Base-by-base conservation (phyloP, 2,797 vertebrate genomes). In the Tinamus major region DNA sequence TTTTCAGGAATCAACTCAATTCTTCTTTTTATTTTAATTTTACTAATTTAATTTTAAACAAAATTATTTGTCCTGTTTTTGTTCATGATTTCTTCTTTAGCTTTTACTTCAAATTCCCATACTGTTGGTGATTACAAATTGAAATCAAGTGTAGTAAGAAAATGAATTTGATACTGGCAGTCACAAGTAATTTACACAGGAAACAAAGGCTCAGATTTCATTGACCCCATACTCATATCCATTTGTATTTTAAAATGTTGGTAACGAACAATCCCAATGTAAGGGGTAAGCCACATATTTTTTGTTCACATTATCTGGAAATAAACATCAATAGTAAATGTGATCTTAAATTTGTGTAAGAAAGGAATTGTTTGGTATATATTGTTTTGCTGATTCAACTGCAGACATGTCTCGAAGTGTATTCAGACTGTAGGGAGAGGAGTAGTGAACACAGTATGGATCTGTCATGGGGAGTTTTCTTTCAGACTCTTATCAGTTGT, bases 401-500 rank as follows among this genome's bases (percentile, higher is more conserved):
- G 51, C 64, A 75, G 81, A 49, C 10, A 2, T 0, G 0, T 82
- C 19, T 62, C 46, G 37, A 46, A 48, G 48, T 83, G 16, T 48
- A 76, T 44, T 68, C 63, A 77, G 61, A 63, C 51, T 78, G 65
- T 4, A 3, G 20, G 19, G 15, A 80, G 24, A 93, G 39, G 29
- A 79, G 41, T 39, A 76, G 21, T 69, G 92, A 91, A 87, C 41
- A 24, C 27, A 77, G 9, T 75, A 8, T 31, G 41, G n/a, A 39
- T 75, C 67, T 77, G 33, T 86, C 35, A 87, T 59, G 62, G 68
- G 26, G 62, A 63, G 76, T 89, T 94, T 89, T 86, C 72, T 78
- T n/a, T 83, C 74, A 37, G 29, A 23, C 23, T 68, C 9, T 48
- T 74, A 51, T 56, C 49, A 87, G 26, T 84, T 85, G 58, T 5